These are phyloP conservation scores for Drosophila navojoa DNA, from an alignment of 1,140 invertebrate genomes.

Conservation along the genomic window DNA sequence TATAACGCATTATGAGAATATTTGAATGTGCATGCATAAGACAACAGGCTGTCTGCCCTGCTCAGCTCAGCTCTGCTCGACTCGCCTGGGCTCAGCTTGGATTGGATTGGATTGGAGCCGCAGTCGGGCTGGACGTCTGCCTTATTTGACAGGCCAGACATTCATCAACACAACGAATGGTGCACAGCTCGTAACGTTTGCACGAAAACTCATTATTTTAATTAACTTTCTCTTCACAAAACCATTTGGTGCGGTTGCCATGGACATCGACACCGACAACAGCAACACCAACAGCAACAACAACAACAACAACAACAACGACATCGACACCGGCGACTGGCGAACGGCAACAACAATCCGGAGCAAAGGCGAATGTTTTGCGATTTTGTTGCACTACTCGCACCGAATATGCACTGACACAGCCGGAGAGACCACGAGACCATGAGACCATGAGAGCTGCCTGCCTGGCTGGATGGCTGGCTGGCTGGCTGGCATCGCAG, in stretches of 20 bases:
- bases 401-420: background rate
- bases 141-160: conserved; percentile 63
- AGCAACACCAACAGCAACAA: conserved; percentile 5
- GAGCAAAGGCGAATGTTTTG: conserved; percentile 24
- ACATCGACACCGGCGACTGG: conserved; percentile 4
- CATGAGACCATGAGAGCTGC: conserved; percentile 1
- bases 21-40: conserved; percentile 5
- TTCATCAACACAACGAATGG: conserved; percentile 59
- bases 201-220: conserved; percentile 83
- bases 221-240: conserved; percentile 82
- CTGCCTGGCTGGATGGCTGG: too few relatives aligned
- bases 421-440: background rate
- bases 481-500: conserved; percentile 6
- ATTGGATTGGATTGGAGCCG: background rate
- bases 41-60: conserved; percentile 2
- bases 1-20: conserved; percentile 12
- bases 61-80: too few relatives aligned
- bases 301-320: background rate
- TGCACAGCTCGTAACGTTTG: conserved; percentile 54
- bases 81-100: too few relatives aligned
- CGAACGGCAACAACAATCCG: background rate
- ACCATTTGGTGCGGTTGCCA: conserved; percentile 58
- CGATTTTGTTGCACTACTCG: conserved; percentile 32
- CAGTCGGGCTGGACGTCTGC: conserved; percentile 18
- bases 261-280: conserved; percentile 51